Evolutionary conservation across 2,888 invertebrate species (phyloP).

Genomic region (Drosophila colorata): DNA sequence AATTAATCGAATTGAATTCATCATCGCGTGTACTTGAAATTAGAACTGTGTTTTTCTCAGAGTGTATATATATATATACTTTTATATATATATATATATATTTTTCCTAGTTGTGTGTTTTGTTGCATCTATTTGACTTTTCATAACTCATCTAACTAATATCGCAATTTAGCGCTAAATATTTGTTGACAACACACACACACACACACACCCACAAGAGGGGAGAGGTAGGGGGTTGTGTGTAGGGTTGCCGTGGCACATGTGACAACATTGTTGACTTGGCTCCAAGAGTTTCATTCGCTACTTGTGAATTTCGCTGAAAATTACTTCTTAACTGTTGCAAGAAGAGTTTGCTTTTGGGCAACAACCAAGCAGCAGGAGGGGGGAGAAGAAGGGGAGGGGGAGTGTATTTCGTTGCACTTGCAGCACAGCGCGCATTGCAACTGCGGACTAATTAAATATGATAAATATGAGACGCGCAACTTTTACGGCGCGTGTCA

Average conservation of each 20-base stretch:
- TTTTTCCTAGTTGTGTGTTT: slow-evolving; percentile 18
- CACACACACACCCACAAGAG: background rate
- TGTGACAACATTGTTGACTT: slow-evolving; percentile 71
- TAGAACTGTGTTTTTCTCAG: background rate
- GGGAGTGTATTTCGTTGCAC: slow-evolving; percentile 54
- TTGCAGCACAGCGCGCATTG: slow-evolving; percentile 40
- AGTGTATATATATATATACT: background rate
- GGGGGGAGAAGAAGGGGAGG: background rate
- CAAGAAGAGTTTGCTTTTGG: slow-evolving; percentile 8
- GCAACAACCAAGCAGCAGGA: background rate
- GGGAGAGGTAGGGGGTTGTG: background rate
- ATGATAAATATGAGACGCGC: slow-evolving; percentile 76
- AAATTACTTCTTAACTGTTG: slow-evolving; percentile 70
- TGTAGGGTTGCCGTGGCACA: slow-evolving; percentile 2
- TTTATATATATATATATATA: background rate
- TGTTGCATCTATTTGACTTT: slow-evolving; percentile 73
- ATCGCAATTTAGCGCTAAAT: slow-evolving; percentile 74
- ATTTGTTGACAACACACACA: slow-evolving; percentile 70
- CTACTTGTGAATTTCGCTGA: slow-evolving; percentile 33
- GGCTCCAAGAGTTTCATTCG: slow-evolving; percentile 27
- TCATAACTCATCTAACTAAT: slow-evolving; percentile 73
- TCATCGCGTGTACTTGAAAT: too few relatives aligned
- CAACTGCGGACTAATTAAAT: slow-evolving; percentile 70
- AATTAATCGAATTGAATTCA: too few relatives aligned
- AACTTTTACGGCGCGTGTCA: slow-evolving; percentile 72